Evolutionary conservation across 2,888 invertebrate genomes (phyloP).

Genomic region (Melinopterus prodromus): DNA sequence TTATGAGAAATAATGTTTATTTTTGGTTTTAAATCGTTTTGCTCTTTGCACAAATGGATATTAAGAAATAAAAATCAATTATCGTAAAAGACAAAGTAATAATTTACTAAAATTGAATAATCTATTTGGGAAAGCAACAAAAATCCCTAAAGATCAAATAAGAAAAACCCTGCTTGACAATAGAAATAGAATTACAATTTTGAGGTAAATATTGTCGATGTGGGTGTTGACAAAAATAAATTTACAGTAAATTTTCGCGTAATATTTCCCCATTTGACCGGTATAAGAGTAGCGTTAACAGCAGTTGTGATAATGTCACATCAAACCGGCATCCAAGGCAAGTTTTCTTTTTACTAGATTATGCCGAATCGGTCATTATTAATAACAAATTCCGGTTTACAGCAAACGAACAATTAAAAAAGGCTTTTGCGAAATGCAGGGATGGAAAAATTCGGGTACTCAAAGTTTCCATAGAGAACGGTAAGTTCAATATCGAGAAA

Average conservation of each 20-base stretch:
- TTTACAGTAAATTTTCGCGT: neutral
- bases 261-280: neutral
- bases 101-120: neutral
- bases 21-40: neutral
- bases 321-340: conserved; percentile 91
- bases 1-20: neutral
- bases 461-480: conserved; percentile 88
- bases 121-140: neutral
- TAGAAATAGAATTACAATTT: neutral
- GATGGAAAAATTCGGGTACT: conserved; percentile 82
- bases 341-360: conserved; percentile 37
- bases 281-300: neutral
- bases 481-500: conserved; percentile 62
- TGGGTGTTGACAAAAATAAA: neutral
- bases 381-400: conserved; percentile 40
- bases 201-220: conserved; percentile 7
- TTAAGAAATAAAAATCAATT: neutral
- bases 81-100: neutral
- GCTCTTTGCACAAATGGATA: neutral
- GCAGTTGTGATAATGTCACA: conserved; percentile 73
- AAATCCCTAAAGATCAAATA: neutral
- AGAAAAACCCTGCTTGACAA: neutral
- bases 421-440: conserved; percentile 83
- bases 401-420: conserved; percentile 85
- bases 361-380: conserved; percentile 8